Evolutionary conservation across 1,140 invertebrate genomes (phyloP).

Genomic region (Manduca sexta): DNA sequence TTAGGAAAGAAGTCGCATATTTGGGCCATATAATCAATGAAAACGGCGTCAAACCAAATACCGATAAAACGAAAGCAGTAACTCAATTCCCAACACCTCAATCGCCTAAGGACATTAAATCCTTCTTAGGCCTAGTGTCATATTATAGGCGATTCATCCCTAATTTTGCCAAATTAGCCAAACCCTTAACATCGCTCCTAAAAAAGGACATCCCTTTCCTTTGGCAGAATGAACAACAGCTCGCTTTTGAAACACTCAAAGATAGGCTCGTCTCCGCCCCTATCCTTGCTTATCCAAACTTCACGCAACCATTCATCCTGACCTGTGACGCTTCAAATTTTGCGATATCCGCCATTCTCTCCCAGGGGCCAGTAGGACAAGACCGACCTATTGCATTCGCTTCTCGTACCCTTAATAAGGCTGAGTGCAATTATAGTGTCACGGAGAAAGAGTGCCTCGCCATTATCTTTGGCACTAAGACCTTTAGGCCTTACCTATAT

Average conservation of each 20-base stretch:
- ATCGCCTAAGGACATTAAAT: conserved; percentile 28
- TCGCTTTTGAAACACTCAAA: conserved; percentile 8
- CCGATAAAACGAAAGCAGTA: conserved; percentile 30
- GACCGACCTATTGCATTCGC: no score
- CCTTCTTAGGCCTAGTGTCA: conserved; percentile 36
- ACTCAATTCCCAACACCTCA: conserved; percentile 27
- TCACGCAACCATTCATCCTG: conserved; percentile 35
- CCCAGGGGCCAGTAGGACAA: no score
- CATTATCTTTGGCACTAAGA: no score
- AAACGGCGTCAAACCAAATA: conserved; percentile 29
- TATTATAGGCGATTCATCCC: conserved; percentile 47
- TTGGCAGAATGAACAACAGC: conserved; percentile 1
- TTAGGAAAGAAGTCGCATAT: conserved; percentile 24
- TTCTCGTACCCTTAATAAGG: no score
- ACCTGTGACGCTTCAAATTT: conserved; percentile 48
- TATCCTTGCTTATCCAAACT: conserved; percentile 33
- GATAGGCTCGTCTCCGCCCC: conserved; percentile 3
- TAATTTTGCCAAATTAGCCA: conserved; percentile 30
- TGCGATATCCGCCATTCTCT: conserved; percentile 29
- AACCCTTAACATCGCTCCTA: conserved; percentile 19
- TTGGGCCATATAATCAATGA: conserved; percentile 33
- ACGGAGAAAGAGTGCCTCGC: no score
- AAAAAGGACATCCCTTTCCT: conserved; percentile 2
- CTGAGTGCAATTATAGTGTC: no score
- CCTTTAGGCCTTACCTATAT: no score